These are phyloP conservation scores for Heterocephalus glaber DNA, from an alignment of 2,113 vertebrate genomes.

Conservation along the genomic window DNA sequence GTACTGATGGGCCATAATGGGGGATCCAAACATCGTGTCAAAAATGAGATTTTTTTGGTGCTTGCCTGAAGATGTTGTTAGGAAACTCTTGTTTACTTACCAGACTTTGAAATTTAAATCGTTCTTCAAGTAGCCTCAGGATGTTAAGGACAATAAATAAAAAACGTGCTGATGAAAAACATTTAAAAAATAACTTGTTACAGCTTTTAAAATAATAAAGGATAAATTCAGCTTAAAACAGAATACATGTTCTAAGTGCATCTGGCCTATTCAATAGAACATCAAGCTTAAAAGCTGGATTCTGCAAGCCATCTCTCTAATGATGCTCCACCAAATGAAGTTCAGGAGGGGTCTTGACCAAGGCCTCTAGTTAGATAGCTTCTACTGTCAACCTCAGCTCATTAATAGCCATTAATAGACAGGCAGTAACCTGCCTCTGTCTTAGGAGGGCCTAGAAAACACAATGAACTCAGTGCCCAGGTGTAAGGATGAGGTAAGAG, in stretches of 20 bases:
- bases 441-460: not conserved
- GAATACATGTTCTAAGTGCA: conserved; percentile 33
- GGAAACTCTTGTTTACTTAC: conserved; percentile 77
- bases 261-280: not conserved
- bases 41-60: conserved; percentile 59
- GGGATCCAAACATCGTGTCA: conserved; percentile 18
- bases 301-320: not conserved
- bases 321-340: not conserved
- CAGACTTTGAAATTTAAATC: conserved; percentile 71
- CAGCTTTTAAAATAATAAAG: conserved; percentile 68
- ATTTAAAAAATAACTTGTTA: conserved; percentile 70
- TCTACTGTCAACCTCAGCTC: not conserved
- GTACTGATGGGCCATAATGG: conserved; percentile 29
- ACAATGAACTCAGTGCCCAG: not conserved
- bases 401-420: not conserved
- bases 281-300: conserved; percentile 19
- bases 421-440: too few relatives aligned
- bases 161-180: conserved; percentile 70
- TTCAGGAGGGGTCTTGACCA: not conserved
- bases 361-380: not conserved
- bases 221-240: conserved; percentile 49
- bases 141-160: conserved; percentile 75
- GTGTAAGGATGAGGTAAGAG: not conserved
- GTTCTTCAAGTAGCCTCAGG: conserved; percentile 67
- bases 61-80: conserved; percentile 71